Evolutionary conservation across 2,113 vertebrate species (phyloP).

Genomic region (Paratilapia polleni): DNA sequence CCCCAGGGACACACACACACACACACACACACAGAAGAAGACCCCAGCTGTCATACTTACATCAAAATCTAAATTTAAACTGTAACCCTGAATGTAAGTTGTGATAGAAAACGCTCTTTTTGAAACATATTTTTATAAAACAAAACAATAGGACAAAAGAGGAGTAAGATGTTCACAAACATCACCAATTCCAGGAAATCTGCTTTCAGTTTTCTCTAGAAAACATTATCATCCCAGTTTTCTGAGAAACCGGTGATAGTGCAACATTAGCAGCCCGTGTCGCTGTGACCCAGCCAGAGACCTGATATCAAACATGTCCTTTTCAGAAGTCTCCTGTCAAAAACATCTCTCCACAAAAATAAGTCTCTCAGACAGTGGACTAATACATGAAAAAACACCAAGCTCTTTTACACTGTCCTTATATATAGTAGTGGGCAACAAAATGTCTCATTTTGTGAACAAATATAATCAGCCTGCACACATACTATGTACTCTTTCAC

Average conservation of each 20-base stretch:
- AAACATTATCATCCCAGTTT: background rate
- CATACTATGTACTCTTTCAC: background rate
- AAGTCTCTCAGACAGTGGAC: background rate
- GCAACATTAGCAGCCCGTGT: background rate
- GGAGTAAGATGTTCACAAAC: accelerated
- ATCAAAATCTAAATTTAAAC: background rate
- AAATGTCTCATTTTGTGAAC: background rate
- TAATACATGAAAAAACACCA: background rate
- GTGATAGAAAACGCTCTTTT: background rate
- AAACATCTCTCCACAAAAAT: background rate
- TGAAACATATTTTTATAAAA: background rate
- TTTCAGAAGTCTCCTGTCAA: background rate
- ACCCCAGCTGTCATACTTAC: background rate
- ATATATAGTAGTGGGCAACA: background rate
- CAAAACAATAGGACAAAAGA: background rate
- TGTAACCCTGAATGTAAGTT: background rate
- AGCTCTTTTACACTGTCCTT: background rate
- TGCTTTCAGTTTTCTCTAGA: background rate
- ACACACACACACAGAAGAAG: background rate
- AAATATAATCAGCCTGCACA: background rate
- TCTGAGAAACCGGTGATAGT: background rate
- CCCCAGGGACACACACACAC: slow-evolving; percentile 10
- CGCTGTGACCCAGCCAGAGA: background rate
- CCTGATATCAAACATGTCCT: background rate
- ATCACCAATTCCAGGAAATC: background rate